phyloP scores from a whole-genome alignment of 2,113 vertebrate genomes.

The Podocnemis expansa region DNA sequence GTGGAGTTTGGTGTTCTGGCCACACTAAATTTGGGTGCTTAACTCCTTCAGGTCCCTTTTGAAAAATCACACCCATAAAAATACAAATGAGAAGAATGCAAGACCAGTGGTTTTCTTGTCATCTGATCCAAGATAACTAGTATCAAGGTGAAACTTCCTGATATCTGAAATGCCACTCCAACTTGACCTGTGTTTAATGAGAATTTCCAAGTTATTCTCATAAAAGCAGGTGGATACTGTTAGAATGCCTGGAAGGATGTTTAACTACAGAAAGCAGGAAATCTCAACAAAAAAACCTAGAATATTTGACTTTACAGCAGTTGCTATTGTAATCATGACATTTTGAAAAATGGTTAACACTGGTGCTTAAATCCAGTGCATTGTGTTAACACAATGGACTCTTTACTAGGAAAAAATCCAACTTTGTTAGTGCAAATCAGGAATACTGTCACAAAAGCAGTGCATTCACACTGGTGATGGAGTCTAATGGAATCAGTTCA shows the following conservation, averaged over 20 bases:
- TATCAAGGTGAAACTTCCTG: background rate
- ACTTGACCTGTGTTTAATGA: background rate
- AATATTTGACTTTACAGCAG: constrained; percentile 27
- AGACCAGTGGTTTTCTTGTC: background rate
- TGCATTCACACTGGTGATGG: rapidly evolving
- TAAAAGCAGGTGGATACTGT: background rate
- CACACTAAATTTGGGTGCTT: background rate
- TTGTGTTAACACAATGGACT: background rate
- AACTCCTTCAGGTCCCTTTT: background rate
- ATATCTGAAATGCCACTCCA: background rate
- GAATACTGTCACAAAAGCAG: background rate
- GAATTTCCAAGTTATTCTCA: background rate
- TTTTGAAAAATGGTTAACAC: background rate
- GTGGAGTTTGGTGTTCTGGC: background rate
- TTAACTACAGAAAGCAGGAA: constrained; percentile 34
- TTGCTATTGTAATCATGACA: constrained; percentile 21
- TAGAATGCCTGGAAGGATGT: background rate
- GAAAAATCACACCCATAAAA: background rate
- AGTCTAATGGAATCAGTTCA: background rate
- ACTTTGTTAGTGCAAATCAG: background rate
- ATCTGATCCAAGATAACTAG: background rate
- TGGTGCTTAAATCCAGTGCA: background rate
- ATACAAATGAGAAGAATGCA: background rate
- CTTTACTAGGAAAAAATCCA: background rate
- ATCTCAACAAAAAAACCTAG: background rate